A percentile compares a stretch with the other conserved stretches of the same genome.
Evolutionary conservation across 2,797 vertebrate genomes (phyloP).

Genomic region (Phalloptychus januarius): DNA sequence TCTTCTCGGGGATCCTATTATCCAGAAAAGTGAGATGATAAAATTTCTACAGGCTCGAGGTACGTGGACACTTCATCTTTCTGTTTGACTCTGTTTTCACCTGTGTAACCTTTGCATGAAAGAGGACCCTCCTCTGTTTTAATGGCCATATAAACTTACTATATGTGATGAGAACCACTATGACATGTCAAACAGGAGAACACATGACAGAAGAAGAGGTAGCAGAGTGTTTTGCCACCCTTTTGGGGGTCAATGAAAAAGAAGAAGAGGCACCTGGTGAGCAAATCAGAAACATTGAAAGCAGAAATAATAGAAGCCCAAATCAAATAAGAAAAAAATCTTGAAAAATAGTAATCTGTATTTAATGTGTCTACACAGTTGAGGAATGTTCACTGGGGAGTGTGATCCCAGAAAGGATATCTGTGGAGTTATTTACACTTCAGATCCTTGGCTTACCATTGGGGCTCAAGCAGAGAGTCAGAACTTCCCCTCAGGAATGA

Average conservation of each 20-base stretch:
- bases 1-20: slow-evolving; percentile 61
- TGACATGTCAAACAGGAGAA: slow-evolving; percentile 82
- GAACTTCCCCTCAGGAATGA: slow-evolving; percentile 31
- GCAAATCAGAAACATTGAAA: slow-evolving; percentile 69
- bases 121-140: background rate
- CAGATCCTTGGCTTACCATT: slow-evolving; percentile 85
- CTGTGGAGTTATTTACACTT: slow-evolving; percentile 80
- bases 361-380: slow-evolving; percentile 41
- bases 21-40: slow-evolving; percentile 83
- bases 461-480: slow-evolving; percentile 22
- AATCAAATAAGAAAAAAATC: background rate
- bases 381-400: slow-evolving; percentile 74
- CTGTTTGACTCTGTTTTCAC: slow-evolving; percentile 2
- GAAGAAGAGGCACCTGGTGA: slow-evolving; percentile 51
- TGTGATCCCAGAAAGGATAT: slow-evolving; percentile 87
- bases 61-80: slow-evolving; percentile 41
- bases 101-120: background rate
- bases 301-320: background rate
- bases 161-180: slow-evolving; percentile 4
- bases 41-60: slow-evolving; percentile 87
- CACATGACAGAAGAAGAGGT: slow-evolving; percentile 90
- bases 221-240: slow-evolving; percentile 80
- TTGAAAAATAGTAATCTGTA: slow-evolving; percentile 3
- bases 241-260: slow-evolving; percentile 78
- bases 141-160: background rate